phyloP scores from a whole-genome alignment of 2,797 vertebrate genomes.

The Fratercula arctica region DNA sequence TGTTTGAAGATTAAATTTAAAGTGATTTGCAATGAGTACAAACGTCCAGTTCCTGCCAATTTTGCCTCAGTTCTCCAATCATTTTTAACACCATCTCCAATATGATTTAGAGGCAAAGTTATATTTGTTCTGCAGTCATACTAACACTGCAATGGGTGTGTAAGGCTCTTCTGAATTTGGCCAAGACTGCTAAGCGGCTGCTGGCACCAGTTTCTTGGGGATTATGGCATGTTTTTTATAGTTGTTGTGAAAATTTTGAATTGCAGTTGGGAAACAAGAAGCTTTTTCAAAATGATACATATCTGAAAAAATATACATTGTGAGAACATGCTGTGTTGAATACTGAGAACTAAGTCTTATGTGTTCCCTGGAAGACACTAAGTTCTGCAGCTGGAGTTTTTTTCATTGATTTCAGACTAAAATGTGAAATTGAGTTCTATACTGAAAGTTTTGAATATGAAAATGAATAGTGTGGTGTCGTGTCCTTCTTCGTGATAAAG shows the following conservation, averaged over 20 bases:
- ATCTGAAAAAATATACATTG: slow-evolving; percentile 40
- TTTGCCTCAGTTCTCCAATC: slow-evolving; percentile 7
- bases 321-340: not conserved
- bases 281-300: slow-evolving; percentile 12
- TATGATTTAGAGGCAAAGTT: slow-evolving; percentile 4
- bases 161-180: slow-evolving; percentile 47
- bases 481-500: not conserved
- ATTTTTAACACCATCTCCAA: slow-evolving; percentile 2
- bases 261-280: slow-evolving; percentile 65
- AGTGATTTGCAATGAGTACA: not conserved
- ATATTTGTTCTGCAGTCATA: slow-evolving; percentile 32
- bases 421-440: not conserved
- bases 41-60: not conserved
- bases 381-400: not conserved
- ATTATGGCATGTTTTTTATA: slow-evolving; percentile 54
- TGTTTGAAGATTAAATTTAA: slow-evolving; percentile 4
- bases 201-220: slow-evolving; percentile 29
- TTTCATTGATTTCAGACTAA: not conserved
- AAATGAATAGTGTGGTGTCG: not conserved
- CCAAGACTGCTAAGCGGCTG: slow-evolving; percentile 40
- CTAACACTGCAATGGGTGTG: not conserved
- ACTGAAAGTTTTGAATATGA: not conserved
- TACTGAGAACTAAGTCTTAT: not conserved
- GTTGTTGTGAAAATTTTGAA: slow-evolving; percentile 53
- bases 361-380: not conserved